Base-by-base conservation (phyloP, 2,888 invertebrate species). In the Oscheius sp. region DNA sequence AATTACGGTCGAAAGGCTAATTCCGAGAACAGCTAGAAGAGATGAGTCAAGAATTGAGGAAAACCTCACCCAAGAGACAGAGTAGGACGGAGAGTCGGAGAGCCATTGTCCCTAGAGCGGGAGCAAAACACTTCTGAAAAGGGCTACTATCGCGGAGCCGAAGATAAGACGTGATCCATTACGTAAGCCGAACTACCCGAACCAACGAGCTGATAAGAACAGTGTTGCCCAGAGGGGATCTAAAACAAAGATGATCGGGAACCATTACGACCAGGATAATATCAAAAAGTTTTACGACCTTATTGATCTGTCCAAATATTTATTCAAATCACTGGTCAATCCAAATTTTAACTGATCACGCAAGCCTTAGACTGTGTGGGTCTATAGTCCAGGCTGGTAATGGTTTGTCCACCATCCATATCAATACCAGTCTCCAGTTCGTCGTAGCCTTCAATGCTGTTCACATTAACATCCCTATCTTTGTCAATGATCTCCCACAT, bases 401-500 rank as follows among this genome's bases (percentile, higher is more conserved):
- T 11, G 32, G 55, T n/a, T 53, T 21, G 42, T 10, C 35, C 9
- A 13, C 53, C 68, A n/a, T 2, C 13, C 10, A 55, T 5, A 1
- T 68, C 68, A 2, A 53, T 37, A 55, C 32, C 63, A 2, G 73
- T 51, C 33, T 81, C 81, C 42, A 87, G 74, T 53, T 87, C 87
- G 13, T 85, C 81, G 50, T 84, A 87, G 33, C 87, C 87, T 72
- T 87, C 87, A 37, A 87, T 87, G 53, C 83, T 84, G 75, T 87
- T 79, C 3, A 85, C 68, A 58, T 84, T 84, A 3, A 83, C 80
- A 71, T 87, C 87, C 73, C 86, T 70, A 2, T 81, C 76, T 10
- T 80, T 75, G 47, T 79, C 80, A 21, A 84, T 76, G n/a, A 87
- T 86, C 70, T 87, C 87, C 87, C 87, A 87, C 57, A 87, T 79